phyloP scores from a whole-genome alignment of 2,113 vertebrate genomes.

The Xiphias gladius region DNA sequence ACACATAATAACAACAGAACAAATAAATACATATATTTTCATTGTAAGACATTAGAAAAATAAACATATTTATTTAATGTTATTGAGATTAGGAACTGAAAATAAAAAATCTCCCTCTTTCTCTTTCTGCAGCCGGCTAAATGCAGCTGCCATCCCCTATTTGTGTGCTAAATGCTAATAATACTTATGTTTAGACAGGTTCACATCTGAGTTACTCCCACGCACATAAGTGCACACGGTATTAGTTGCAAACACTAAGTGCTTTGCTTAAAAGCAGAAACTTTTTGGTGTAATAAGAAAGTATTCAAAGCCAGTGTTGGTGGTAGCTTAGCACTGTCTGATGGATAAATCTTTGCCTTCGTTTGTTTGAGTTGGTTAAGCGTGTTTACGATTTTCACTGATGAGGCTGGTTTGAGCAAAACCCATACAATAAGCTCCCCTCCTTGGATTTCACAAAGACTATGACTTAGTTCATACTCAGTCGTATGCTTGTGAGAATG shows the following conservation, averaged over 20 bases:
- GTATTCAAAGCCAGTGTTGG: background rate
- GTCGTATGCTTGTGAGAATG: background rate
- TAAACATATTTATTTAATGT: background rate
- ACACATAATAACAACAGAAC: too few relatives aligned
- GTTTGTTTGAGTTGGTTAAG: background rate
- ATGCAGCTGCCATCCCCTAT: conserved; percentile 1
- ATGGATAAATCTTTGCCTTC: conserved; percentile 1
- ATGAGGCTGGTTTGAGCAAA: conserved; percentile 13
- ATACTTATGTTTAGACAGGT: background rate
- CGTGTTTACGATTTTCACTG: background rate
- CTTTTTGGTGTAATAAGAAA: background rate
- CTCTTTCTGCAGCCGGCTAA: background rate
- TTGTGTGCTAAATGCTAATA: conserved; percentile 7
- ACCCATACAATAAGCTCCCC: background rate
- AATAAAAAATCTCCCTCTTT: background rate
- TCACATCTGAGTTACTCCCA: conserved; percentile 14
- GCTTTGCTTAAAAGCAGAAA: conserved; percentile 33
- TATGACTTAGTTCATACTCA: background rate
- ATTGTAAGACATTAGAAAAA: too few relatives aligned
- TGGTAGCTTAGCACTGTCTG: background rate
- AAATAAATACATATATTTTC: too few relatives aligned
- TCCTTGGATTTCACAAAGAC: background rate
- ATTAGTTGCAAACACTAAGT: conserved; percentile 6
- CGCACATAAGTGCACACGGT: background rate
- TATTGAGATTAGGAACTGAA: too few relatives aligned